Base-by-base conservation (phyloP, 2,113 vertebrate species). In the Anolis carolinensis region DNA sequence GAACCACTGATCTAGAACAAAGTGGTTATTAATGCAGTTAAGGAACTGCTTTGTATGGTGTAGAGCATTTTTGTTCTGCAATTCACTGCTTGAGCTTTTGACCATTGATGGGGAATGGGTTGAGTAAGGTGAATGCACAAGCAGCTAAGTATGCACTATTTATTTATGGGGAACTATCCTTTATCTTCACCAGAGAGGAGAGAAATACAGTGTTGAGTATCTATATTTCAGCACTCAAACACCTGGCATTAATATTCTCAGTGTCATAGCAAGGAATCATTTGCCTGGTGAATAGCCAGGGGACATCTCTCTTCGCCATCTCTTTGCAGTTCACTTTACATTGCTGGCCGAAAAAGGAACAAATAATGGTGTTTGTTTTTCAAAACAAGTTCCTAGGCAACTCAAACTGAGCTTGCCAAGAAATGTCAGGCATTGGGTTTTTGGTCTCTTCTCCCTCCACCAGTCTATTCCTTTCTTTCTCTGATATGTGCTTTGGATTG, bases 351-450 rank as follows among this genome's bases (percentile, higher is more conserved):
- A 5, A 0, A 79, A 79, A 71, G 92, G 94, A 92, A 90, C 44
- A 92, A 89, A 88, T 76, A 67, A 59, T 6, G 83, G 30, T 94
- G 77, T 94, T 95, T 80, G 59, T 93, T 94, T 94, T 91, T 93
- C 87, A 94, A 93, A 93, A 89, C 55, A 1, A 11, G 72, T 82
- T 81, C 94, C 92, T 84, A 93, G 82, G 91, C 92, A 93, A 90
- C 67, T 48, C 63, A 32, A 32, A n/a, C 27, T 75, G 73, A 83
- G 59, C 73, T 87, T 91, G 87, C 89, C 86, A 91, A 86, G 87
- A 90, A 32, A 39, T 0, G 30, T 68, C 82, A 65, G 1, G 81
- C 87, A 86, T 82, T 0, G 68, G 1, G 79, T 86, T 87, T 0
- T 77, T 84, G 89, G 78, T 85, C 74, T 72, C 84, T 32, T 78